phyloP scores from a whole-genome alignment of 2,888 invertebrate genomes.

The Sclerodermus sp. region DNA sequence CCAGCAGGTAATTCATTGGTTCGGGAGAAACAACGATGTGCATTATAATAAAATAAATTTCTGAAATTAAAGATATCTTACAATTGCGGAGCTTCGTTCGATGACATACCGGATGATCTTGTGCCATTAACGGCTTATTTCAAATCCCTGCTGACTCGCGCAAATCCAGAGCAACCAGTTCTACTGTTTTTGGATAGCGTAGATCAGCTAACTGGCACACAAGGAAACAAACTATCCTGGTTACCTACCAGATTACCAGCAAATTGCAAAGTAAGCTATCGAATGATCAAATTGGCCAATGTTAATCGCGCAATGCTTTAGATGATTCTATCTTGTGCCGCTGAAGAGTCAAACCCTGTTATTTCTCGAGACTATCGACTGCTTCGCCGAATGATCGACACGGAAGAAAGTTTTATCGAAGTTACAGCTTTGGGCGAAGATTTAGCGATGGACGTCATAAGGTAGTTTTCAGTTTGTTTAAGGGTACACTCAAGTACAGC shows the following conservation, averaged over 20 bases:
- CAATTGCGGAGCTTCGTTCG: constrained; percentile 87
- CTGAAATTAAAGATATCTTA: constrained; percentile 74
- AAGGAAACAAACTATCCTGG: constrained; percentile 96
- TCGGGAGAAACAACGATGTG: background rate
- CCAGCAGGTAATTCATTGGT: constrained; percentile 72
- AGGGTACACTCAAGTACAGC: background rate
- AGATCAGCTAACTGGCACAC: constrained; percentile 93
- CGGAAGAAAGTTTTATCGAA: constrained; percentile 85
- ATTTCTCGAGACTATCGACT: constrained; percentile 87
- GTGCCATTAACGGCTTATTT: constrained; percentile 95
- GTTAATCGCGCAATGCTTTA: constrained; percentile 44
- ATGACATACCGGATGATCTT: constrained; percentile 93
- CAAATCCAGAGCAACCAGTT: constrained; percentile 80
- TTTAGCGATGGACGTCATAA: constrained; percentile 88
- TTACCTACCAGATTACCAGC: constrained; percentile 87
- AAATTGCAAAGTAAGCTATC: constrained; percentile 74
- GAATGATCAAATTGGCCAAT: background rate
- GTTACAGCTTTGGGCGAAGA: constrained; percentile 90
- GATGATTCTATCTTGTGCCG: constrained; percentile 90
- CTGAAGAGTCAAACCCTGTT: constrained; percentile 82
- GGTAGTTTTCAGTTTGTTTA: constrained; percentile 20
- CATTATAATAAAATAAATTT: background rate
- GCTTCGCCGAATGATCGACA: constrained; percentile 83
- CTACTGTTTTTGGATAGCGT: constrained; percentile 93
- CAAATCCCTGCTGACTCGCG: constrained; percentile 86